Conservation (phyloP, 2,888 invertebrate genomes). For the Agrochola lychnidis region DNA sequence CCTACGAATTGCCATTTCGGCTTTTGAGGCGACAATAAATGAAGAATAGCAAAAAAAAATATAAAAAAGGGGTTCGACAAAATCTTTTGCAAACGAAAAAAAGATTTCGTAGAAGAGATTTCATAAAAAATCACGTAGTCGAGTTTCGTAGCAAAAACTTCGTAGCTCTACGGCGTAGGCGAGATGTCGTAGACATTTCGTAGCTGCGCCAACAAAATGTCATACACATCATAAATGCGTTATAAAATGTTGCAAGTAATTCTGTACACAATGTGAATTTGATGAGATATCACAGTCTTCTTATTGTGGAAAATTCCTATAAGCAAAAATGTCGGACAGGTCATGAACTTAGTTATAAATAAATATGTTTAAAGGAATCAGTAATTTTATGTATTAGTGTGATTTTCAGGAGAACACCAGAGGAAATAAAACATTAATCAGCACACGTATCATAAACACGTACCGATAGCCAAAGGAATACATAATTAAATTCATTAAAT, state of each 20-base stretch:
- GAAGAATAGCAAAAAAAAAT: background rate
- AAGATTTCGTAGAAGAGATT: slow-evolving; percentile 1
- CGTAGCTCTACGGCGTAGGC: slow-evolving; percentile 51
- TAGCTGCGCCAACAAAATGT: slow-evolving; percentile 18
- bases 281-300: background rate
- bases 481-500: slow-evolving; percentile 70
- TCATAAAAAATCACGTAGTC: slow-evolving; percentile 5
- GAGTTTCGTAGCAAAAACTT: slow-evolving; percentile 39
- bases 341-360: slow-evolving; percentile 5
- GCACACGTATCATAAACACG: slow-evolving; percentile 51
- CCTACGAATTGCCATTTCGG: background rate
- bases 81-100: background rate
- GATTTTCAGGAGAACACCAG: slow-evolving; percentile 15
- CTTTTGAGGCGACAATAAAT: background rate
- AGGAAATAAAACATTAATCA: slow-evolving; percentile 47
- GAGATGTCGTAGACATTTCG: slow-evolving; percentile 10
- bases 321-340: background rate
- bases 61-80: background rate
- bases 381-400: background rate
- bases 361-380: background rate
- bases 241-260: slow-evolving; percentile 20
- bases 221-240: slow-evolving; percentile 35
- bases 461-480: slow-evolving; percentile 59
- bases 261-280: slow-evolving; percentile 26
- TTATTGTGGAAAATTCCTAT: background rate